Evolutionary conservation across 2,888 invertebrate species (phyloP).

Genomic region (Gastrophysa polygoni): DNA sequence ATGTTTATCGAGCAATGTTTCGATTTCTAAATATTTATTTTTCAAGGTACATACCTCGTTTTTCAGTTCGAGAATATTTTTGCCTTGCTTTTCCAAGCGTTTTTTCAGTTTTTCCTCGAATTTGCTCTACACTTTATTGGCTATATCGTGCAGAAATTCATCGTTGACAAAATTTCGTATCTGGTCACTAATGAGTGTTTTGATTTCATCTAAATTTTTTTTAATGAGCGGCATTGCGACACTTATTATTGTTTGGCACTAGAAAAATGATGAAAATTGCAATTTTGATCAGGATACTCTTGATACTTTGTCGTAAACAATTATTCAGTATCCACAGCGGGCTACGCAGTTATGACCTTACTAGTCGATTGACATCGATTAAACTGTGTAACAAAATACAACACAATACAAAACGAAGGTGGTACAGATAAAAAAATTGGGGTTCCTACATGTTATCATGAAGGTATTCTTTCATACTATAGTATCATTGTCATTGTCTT

Average conservation of each 20-base stretch:
- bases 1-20: slow-evolving; percentile 8
- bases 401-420: no score
- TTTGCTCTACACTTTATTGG: neutral
- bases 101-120: neutral
- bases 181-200: slow-evolving; percentile 5
- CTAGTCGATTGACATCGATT: no score
- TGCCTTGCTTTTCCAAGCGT: neutral
- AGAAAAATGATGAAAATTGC: no score
- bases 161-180: slow-evolving; percentile 4
- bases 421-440: no score
- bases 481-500: no score
- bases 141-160: slow-evolving; percentile 6
- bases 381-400: no score
- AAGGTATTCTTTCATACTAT: no score
- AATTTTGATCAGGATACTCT: no score
- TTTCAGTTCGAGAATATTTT: neutral
- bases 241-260: neutral
- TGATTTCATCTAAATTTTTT: slow-evolving; percentile 4
- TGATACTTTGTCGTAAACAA: no score
- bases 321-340: no score
- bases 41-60: slow-evolving; percentile 5
- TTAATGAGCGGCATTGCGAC: neutral
- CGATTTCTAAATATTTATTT: slow-evolving; percentile 6
- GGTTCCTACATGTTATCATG: no score
- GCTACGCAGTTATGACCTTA: no score